phyloP scores from a whole-genome alignment of 2,113 vertebrate species.

The Plectropomus leopardus region DNA sequence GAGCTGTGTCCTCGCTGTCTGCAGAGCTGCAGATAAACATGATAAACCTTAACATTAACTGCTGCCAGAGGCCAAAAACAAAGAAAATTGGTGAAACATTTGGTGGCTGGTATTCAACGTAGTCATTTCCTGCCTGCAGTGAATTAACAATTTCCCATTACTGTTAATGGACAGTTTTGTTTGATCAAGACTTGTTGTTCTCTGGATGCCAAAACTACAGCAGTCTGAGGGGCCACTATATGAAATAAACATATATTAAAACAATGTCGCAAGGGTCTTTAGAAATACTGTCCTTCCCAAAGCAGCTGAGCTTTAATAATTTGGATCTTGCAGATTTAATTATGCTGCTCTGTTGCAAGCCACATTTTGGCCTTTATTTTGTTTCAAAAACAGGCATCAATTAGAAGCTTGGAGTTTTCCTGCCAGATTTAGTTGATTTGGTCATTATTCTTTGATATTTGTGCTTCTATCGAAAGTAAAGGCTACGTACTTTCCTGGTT shows the following conservation, averaged over 20 bases:
- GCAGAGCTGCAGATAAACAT: slow-evolving; percentile 44
- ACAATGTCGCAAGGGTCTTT: neutral
- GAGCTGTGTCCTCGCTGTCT: slow-evolving; percentile 24
- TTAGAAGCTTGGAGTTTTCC: no score
- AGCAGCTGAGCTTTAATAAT: neutral
- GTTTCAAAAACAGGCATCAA: no score
- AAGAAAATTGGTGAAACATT: slow-evolving; percentile 1
- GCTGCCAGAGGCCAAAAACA: slow-evolving; percentile 6
- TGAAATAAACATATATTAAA: neutral
- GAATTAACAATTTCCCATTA: neutral
- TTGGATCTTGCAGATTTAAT: neutral
- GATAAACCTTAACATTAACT: slow-evolving; percentile 37
- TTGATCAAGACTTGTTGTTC: neutral
- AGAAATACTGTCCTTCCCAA: neutral
- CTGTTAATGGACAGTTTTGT: no score
- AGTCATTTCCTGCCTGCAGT: neutral
- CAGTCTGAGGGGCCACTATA: neutral
- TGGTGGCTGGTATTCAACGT: neutral
- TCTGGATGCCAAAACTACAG: neutral
- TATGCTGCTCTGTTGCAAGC: no score
- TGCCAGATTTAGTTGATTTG: no score
- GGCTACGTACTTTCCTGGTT: no score
- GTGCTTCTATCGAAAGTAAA: no score
- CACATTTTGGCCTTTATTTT: no score
- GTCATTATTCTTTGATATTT: no score